A percentile compares a stretch with the other conserved stretches of the same genome.
These are phyloP conservation scores for Microctenopoma stevenorrisi DNA, from an alignment of 2,797 vertebrate genomes.

Conservation along the genomic window DNA sequence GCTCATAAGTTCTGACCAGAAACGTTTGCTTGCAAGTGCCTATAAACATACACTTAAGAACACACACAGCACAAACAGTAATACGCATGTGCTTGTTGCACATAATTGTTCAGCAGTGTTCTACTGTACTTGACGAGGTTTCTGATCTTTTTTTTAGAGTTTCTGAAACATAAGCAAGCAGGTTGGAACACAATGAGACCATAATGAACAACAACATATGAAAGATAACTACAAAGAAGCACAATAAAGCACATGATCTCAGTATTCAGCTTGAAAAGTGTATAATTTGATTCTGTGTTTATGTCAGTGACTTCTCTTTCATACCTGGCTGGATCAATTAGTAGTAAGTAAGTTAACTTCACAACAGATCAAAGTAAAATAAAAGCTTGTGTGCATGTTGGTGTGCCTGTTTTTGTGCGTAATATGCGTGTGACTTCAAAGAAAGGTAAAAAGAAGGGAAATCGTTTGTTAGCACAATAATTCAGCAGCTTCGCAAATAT, in stretches of 20 bases:
- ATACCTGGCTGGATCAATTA: background rate
- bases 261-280: slow-evolving; percentile 1
- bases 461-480: slow-evolving; percentile 23
- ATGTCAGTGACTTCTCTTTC: background rate
- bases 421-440: slow-evolving; percentile 15
- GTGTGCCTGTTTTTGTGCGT: background rate
- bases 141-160: slow-evolving; percentile 18
- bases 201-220: slow-evolving; percentile 2
- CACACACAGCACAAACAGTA: background rate
- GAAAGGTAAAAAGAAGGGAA: background rate
- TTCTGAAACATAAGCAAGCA: slow-evolving; percentile 18
- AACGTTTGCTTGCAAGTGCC: background rate
- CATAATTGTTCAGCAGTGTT: too few species aligned
- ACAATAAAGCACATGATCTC: slow-evolving; percentile 7
- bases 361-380: background rate
- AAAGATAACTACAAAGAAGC: slow-evolving; percentile 13
- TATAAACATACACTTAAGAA: background rate
- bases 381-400: background rate
- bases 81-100: background rate
- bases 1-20: slow-evolving; percentile 42
- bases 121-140: too few species aligned
- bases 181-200: slow-evolving; percentile 4
- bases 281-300: background rate
- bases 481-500: background rate
- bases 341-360: background rate